These are phyloP conservation scores for Takifugu rubripes DNA, from an alignment of 2,797 vertebrate species.

Conservation along the genomic window DNA sequence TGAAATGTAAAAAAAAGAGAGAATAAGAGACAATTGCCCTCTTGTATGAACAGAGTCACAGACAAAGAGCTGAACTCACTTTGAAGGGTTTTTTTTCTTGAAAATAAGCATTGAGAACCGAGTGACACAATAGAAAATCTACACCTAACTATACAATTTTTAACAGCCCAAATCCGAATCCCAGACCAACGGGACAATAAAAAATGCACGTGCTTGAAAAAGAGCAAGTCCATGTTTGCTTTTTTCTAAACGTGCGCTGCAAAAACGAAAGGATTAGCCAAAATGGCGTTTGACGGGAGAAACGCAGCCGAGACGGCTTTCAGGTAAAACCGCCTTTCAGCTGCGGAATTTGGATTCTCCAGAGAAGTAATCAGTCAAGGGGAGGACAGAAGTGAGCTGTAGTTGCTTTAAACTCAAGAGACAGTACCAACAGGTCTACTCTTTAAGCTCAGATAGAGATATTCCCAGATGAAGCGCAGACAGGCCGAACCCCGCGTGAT, in stretches of 20 bases:
- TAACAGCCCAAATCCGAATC: too few species aligned
- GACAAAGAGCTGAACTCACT: too few species aligned
- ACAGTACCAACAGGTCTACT: conserved; percentile 58
- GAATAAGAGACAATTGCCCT: too few species aligned
- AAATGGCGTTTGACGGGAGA: conserved; percentile 31
- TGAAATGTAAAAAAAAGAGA: background rate
- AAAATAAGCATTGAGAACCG: too few species aligned
- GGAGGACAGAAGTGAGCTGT: conserved; percentile 57
- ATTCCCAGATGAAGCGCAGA: conserved; percentile 67
- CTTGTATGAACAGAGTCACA: too few species aligned
- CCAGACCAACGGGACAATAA: too few species aligned
- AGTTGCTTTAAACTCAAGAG: conserved; percentile 62
- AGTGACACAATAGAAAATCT: too few species aligned
- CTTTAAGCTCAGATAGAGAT: conserved; percentile 68
- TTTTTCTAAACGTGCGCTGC: background rate
- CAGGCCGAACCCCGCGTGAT: conserved; percentile 64
- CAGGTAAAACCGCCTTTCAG: conserved; percentile 54
- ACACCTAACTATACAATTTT: too few species aligned
- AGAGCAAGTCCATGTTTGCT: too few species aligned
- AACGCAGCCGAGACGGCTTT: conserved; percentile 18
- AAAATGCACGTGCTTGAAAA: too few species aligned
- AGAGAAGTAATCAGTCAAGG: conserved; percentile 67
- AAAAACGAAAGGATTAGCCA: conserved; percentile 24
- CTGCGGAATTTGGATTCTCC: conserved; percentile 62
- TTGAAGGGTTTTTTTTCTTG: too few species aligned